Evolutionary conservation across 2,797 vertebrate species (phyloP).

Genomic region (Lacerta bilineata): DNA sequence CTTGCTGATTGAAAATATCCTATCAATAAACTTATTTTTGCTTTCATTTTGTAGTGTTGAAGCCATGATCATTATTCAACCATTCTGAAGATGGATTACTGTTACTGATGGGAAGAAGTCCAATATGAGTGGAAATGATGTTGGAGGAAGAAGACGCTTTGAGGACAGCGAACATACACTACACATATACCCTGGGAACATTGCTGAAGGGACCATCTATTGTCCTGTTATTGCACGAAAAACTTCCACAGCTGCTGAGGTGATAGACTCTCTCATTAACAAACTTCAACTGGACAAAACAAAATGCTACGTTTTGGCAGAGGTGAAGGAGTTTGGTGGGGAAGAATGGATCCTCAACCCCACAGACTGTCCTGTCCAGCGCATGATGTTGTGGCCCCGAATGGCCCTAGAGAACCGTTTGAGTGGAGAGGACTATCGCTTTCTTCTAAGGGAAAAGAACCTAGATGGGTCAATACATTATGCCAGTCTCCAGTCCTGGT

Average conservation of each 20-base stretch:
- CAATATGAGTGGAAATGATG: slow-evolving; percentile 97
- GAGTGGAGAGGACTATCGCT: slow-evolving; percentile 95
- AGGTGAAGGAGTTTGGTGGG: slow-evolving; percentile 98
- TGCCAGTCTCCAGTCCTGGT: slow-evolving; percentile 96
- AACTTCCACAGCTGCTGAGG: slow-evolving; percentile 94
- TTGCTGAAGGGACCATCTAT: slow-evolving; percentile 96
- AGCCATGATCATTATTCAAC: slow-evolving; percentile 80
- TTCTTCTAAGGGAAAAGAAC: slow-evolving; percentile 96
- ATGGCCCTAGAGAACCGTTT: slow-evolving; percentile 93
- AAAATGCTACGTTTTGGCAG: slow-evolving; percentile 94
- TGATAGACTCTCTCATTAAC: slow-evolving; percentile 93
- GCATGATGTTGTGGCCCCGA: slow-evolving; percentile 99
- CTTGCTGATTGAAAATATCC: not conserved
- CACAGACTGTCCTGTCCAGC: slow-evolving; percentile 94
- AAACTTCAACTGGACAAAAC: slow-evolving; percentile 92
- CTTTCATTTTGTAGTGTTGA: slow-evolving; percentile 40
- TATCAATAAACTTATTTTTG: not conserved
- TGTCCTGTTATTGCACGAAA: slow-evolving; percentile 94
- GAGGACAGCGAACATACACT: slow-evolving; percentile 95
- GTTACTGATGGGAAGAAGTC: slow-evolving; percentile 93
- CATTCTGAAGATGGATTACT: slow-evolving; percentile 72
- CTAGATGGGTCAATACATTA: slow-evolving; percentile 97
- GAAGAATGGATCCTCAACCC: slow-evolving; percentile 99
- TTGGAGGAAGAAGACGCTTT: slow-evolving; percentile 94
- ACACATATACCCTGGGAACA: slow-evolving; percentile 93